A percentile compares a stretch with the other conserved stretches of the same genome.
Evolutionary conservation across 1,140 invertebrate species (phyloP).

Genomic region (Uloborus diversus): DNA sequence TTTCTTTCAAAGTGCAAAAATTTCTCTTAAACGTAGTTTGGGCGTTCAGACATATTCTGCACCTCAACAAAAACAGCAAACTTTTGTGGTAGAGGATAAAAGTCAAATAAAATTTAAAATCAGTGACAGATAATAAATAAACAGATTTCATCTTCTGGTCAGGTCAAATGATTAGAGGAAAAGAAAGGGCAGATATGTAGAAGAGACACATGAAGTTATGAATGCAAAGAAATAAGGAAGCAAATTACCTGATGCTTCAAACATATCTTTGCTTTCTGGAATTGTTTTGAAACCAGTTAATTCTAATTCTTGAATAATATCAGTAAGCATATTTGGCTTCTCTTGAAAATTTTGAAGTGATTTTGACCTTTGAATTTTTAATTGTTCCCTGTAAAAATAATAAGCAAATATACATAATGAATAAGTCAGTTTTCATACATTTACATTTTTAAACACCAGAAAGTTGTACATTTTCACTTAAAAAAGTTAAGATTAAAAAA

Average conservation of each 20-base stretch:
- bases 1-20: too few species aligned
- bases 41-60: too few species aligned
- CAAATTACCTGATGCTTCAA: constrained; percentile 31
- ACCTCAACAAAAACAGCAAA: too few species aligned
- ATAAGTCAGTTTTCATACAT: not conserved
- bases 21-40: too few species aligned
- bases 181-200: too few species aligned
- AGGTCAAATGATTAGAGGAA: too few species aligned
- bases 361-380: constrained; percentile 46
- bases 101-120: too few species aligned
- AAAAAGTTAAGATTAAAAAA: not conserved
- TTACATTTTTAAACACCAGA: not conserved
- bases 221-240: not conserved
- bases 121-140: too few species aligned
- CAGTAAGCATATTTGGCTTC: constrained; percentile 17
- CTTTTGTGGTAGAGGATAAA: too few species aligned
- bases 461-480: not conserved
- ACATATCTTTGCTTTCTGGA: constrained; percentile 19
- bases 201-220: too few species aligned
- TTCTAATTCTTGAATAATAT: constrained; percentile 41
- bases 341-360: constrained; percentile 28
- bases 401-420: not conserved
- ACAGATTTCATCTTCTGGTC: too few species aligned
- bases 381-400: constrained; percentile 30
- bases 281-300: constrained; percentile 27